A percentile compares a stretch with the other conserved stretches of the same genome.
Evolutionary conservation across 2,797 vertebrate genomes (phyloP).

Genomic region (Artibeus jamaicensis): DNA sequence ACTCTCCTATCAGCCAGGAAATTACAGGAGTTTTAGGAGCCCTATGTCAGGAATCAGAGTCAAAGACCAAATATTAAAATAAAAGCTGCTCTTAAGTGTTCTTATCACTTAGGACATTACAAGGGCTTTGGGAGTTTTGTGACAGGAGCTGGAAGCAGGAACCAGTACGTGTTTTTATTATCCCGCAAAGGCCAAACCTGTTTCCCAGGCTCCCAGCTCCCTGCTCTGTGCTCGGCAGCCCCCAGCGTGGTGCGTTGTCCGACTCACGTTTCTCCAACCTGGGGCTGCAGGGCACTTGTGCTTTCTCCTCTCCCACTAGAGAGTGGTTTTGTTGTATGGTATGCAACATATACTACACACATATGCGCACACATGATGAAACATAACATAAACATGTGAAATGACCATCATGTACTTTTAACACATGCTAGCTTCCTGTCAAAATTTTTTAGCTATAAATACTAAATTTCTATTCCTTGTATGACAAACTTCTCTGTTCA

Average conservation of each 20-base stretch:
- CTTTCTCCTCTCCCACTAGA: background rate
- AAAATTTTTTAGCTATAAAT: background rate
- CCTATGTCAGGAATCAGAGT: background rate
- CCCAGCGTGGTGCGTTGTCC: background rate
- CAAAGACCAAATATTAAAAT: background rate
- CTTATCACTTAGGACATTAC: background rate
- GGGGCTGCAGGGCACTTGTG: background rate
- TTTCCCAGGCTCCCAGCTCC: background rate
- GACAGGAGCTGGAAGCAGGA: background rate
- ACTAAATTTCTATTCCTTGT: background rate
- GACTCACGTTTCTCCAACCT: background rate
- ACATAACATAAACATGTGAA: background rate
- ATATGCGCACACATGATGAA: background rate
- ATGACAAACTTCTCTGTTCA: background rate
- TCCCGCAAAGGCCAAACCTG: background rate
- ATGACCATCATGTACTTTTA: background rate
- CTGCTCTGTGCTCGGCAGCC: no score
- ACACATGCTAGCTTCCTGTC: background rate
- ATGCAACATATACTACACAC: background rate
- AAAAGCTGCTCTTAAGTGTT: background rate
- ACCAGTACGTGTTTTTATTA: background rate
- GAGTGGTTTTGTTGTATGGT: background rate
- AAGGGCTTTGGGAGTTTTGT: background rate
- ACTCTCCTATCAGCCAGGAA: background rate
- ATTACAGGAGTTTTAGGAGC: background rate